phyloP scores from a whole-genome alignment of 1,140 invertebrate species.

The Hyles vespertilio region DNA sequence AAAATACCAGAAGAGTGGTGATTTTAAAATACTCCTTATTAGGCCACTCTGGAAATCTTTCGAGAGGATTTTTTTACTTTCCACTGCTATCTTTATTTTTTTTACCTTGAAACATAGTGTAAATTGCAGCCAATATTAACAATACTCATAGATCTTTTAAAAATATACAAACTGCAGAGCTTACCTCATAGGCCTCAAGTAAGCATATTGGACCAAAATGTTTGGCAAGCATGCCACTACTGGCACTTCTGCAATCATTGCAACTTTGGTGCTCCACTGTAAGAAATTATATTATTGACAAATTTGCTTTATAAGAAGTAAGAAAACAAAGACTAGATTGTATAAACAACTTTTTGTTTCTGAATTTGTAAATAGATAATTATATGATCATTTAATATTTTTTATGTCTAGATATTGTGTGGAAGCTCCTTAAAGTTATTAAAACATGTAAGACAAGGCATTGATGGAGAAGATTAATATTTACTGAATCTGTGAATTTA shows the following conservation, averaged over 20 bases:
- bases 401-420: neutral
- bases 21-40: no score
- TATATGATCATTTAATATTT: no score
- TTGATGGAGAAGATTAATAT: neutral
- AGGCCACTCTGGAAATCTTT: no score
- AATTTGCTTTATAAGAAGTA: neutral
- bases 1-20: no score
- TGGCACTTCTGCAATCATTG: slow-evolving; percentile 86
- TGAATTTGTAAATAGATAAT: no score
- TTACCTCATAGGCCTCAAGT: slow-evolving; percentile 85
- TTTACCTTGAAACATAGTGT: no score
- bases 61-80: no score
- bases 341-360: neutral
- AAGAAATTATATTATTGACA: slow-evolving; percentile 26
- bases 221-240: slow-evolving; percentile 86
- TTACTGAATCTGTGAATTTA: no score
- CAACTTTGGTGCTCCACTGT: slow-evolving; percentile 87
- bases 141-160: no score
- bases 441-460: neutral
- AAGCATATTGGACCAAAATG: slow-evolving; percentile 83
- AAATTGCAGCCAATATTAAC: no score
- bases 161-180: no score
- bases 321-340: neutral
- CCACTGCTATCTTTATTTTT: no score
- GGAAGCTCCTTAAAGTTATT: neutral